phyloP scores from a whole-genome alignment of 2,797 vertebrate genomes.

The Setipinna tenuifilis region DNA sequence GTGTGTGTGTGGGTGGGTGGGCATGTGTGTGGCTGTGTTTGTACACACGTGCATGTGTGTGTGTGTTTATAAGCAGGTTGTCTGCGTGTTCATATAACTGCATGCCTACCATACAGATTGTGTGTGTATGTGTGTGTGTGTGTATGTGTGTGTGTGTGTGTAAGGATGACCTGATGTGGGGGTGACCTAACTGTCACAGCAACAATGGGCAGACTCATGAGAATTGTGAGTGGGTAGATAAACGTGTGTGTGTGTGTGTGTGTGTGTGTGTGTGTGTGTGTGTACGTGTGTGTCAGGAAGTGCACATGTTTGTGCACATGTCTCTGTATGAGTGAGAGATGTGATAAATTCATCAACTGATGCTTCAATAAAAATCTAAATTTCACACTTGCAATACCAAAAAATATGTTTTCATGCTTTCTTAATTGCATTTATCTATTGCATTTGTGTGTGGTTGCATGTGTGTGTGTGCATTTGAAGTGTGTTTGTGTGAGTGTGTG shows the following conservation, averaged over 20 bases:
- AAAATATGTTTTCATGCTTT: no score
- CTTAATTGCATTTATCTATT: neutral
- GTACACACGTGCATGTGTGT: no score
- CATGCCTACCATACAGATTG: no score
- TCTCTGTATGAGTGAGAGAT: neutral
- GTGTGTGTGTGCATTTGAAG: neutral
- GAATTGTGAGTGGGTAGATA: neutral
- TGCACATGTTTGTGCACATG: no score
- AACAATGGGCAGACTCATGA: neutral
- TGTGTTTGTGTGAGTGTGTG: neutral
- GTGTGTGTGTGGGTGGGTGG: neutral
- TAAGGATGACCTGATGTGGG: slow-evolving; percentile 11
- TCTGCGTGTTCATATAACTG: no score
- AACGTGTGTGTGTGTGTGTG: slow-evolving; percentile 9
- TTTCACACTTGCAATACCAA: neutral
- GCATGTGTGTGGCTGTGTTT: neutral
- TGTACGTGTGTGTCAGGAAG: neutral
- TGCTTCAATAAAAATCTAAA: neutral
- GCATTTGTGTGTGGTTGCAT: neutral
- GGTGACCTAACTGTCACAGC: slow-evolving; percentile 20
- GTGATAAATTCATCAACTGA: neutral
- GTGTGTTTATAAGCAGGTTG: no score
- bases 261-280: neutral
- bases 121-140: no score
- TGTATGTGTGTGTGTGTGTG: neutral